Evolutionary conservation across 35 echinoderm and acorn worm species (phyloP).

Genomic region (Chiridota heheva): DNA sequence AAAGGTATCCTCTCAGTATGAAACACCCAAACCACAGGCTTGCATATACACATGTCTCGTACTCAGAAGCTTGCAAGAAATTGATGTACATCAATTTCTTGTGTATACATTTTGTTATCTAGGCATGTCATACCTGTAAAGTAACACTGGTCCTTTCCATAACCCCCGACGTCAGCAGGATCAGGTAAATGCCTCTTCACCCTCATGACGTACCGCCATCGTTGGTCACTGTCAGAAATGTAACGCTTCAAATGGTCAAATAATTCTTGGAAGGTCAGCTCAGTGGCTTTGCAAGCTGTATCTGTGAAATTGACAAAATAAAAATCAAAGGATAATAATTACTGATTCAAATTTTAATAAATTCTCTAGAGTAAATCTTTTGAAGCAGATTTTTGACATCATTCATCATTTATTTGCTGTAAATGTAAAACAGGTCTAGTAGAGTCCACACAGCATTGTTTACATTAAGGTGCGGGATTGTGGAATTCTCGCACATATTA

Average conservation of each 20-base stretch:
- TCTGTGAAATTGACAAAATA: conserved; percentile 47
- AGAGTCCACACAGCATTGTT: background rate
- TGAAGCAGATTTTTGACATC: background rate
- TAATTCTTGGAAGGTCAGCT: conserved; percentile 84
- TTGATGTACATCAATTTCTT: too few species aligned
- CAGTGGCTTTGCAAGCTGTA: conserved; percentile 81
- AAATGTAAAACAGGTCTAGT: background rate
- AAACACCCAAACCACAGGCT: too few species aligned
- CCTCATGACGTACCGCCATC: conserved; percentile 94
- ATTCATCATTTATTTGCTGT: background rate
- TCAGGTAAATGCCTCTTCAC: conserved; percentile 77
- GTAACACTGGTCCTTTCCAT: conserved; percentile 94
- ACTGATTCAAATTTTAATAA: background rate
- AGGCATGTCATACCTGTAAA: conserved; percentile 80
- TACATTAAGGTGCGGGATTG: background rate
- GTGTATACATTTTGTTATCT: too few species aligned
- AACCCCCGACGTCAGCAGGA: conserved; percentile 64
- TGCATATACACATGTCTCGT: too few species aligned
- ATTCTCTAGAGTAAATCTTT: background rate
- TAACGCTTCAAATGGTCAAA: conserved; percentile 84
- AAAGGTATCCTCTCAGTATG: too few species aligned
- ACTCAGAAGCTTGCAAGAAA: too few species aligned
- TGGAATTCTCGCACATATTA: background rate
- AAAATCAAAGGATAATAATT: too few species aligned
- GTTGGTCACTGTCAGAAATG: conserved; percentile 57